Base-by-base conservation (phyloP, 1,140 invertebrate genomes). In the Diorhabda carinulata region DNA sequence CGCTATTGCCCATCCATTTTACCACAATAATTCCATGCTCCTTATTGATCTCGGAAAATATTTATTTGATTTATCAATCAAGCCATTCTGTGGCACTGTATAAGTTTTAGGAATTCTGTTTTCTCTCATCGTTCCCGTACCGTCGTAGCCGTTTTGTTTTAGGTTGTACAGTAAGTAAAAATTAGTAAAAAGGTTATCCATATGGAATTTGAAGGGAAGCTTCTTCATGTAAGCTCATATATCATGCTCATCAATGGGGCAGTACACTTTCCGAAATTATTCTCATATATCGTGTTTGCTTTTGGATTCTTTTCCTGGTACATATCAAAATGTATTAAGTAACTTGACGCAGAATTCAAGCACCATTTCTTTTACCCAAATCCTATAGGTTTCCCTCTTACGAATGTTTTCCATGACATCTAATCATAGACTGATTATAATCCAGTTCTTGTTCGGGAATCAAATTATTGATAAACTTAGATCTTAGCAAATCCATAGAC, bases 101-200 rank as follows among this genome's bases (percentile, higher is more conserved):
- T 64, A 70, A 43, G 65, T 65, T 69, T 70, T 43, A 70, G 69
- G 47, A 52, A 70, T 64, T 56, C 71, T 57, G 44, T 70, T 70
- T 9, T 73, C 66, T 44, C 71, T 61, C 8, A 73, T 56, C 2
- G 69, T 73, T 42, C 71, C 71, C 10, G 57, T 70, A 9, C n/a
- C 65, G 2, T 63, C 57, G 65, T 67, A 73, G 60, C 64, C 68
- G 52, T 44, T 41, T 25, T 52, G 42, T 70, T 68, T 73, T 44
- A 71, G 58, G 68, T 74, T 59, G 40, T 47, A 61, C 5, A 78
- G 61, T 41, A 77, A 66, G 40, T 47, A 10, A 43, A 70, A 64
- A 65, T 69, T 70, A 7, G 77, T 77, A 67, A 77, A 76, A 44
- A 77, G 69, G 62, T 77, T 75, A 70, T 78, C 75, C 52, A 77